Evolutionary conservation across 2,113 vertebrate species (phyloP), one percentile per base, ranked within the genome.

Genomic region (Callocephalon fimbriatum): DNA sequence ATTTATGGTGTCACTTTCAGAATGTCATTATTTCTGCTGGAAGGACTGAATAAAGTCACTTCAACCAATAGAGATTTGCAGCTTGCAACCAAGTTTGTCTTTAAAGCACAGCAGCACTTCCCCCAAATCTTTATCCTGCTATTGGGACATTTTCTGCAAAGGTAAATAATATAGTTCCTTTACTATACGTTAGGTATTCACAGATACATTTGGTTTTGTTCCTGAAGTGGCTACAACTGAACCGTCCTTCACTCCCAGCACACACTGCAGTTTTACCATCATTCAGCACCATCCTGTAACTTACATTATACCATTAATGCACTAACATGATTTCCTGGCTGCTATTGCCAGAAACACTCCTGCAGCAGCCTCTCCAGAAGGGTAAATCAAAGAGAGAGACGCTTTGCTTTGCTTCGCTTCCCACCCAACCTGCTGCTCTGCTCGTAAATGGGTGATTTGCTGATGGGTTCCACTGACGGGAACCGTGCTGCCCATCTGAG

Each of bases 401-500:
- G 2, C 50, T 85, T 29, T 54, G 62, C 63, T 48, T 29, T 54
- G 62, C 63, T 48, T 59, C 23, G 0, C 32, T 25, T 21, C 51
- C 58, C 68, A 59, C 4, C 63, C 70, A 38, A 6, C n/a, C 38
- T 8, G 22, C 73, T 15, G 56, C 51, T 50, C 35, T 67, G 75
- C 40, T 29, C 1, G 0, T 4, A 2, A 13, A 4, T 0, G 18
- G n/a, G n/a, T 6, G 35, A 70, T 12, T 1, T 42, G 82, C 71
- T 22, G n/a, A 4, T 9, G 27, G 1, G 7, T 29, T 32, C 42
- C 18, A 4, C 40, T 7, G 83, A 35, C 1, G 22, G 6, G 61
- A 79, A 11, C 50, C 8, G 7, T 1, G 4, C 59, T 44, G 32
- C 0, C 0, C 14, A 8, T 14, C 61, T 1, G 9, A 67, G 78